phyloP scores from a whole-genome alignment of 1,140 invertebrate genomes.

The Drosophila parabipectinata region DNA sequence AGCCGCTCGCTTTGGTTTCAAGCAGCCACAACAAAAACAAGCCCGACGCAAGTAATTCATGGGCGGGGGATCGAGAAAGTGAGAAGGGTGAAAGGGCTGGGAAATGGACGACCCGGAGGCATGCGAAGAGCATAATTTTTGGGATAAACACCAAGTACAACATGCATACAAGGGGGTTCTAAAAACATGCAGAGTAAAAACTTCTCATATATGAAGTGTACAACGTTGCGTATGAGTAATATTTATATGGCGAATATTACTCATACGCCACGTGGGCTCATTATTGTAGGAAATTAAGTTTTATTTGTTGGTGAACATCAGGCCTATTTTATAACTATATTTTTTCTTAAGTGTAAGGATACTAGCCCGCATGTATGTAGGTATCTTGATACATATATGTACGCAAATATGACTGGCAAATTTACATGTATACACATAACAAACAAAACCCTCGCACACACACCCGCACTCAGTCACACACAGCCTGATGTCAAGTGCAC shows the following conservation, averaged over 20 bases:
- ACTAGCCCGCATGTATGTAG: constrained; percentile 11
- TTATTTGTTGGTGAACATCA: no score
- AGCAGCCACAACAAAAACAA: constrained; percentile 24
- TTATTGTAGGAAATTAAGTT: background rate
- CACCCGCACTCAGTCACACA: background rate
- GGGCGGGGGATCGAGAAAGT: constrained; percentile 3
- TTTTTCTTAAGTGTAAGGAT: constrained; percentile 6
- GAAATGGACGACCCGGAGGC: constrained; percentile 30
- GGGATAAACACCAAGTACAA: constrained; percentile 67
- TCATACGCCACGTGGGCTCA: background rate
- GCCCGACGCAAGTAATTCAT: constrained; percentile 27
- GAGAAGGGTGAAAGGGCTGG: background rate
- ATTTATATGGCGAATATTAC: background rate
- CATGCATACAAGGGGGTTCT: constrained; percentile 24
- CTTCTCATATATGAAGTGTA: background rate
- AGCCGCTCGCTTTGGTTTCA: constrained; percentile 57
- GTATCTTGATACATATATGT: constrained; percentile 6
- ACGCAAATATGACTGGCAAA: constrained; percentile 69
- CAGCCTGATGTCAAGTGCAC: constrained; percentile 56
- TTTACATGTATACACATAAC: constrained; percentile 59
- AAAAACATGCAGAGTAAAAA: constrained; percentile 16
- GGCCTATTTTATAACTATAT: no score
- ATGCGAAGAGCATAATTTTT: constrained; percentile 71
- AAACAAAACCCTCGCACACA: constrained; percentile 29
- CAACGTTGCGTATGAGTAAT: constrained; percentile 3